A percentile compares a stretch with the other conserved stretches of the same genome.
Conservation (phyloP, 2,888 invertebrate species). For the Ochropleura leucogaster region DNA sequence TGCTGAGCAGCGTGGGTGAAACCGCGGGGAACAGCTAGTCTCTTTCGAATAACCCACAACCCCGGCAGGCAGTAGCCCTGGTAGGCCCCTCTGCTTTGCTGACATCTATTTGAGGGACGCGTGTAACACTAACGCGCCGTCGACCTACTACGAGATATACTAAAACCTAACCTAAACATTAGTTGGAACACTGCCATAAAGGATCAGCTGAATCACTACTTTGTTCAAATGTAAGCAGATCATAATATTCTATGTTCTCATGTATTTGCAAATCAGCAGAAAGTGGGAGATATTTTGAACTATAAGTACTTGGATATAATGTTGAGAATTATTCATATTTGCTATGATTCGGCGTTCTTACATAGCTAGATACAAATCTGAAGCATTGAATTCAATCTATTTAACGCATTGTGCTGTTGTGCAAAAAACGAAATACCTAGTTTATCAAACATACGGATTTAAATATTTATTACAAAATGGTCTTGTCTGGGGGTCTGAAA, state of each 20-base stretch:
- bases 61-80: too few relatives aligned
- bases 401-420: background rate
- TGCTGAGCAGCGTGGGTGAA: too few relatives aligned
- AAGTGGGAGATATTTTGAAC: conserved; percentile 10
- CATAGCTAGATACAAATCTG: background rate
- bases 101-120: too few relatives aligned
- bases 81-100: too few relatives aligned
- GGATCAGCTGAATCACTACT: conserved; percentile 42
- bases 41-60: too few relatives aligned
- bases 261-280: conserved; percentile 29
- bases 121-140: too few relatives aligned
- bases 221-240: conserved; percentile 36
- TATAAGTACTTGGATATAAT: conserved; percentile 10
- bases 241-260: conserved; percentile 25
- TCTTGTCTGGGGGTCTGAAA: too few relatives aligned
- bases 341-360: conserved; percentile 5
- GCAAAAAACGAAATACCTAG: background rate
- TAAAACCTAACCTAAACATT: conserved; percentile 16
- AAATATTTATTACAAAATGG: too few relatives aligned
- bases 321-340: conserved; percentile 30
- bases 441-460: background rate
- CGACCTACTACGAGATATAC: too few relatives aligned
- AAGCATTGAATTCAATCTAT: background rate
- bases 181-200: conserved; percentile 52
- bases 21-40: too few relatives aligned